Conservation (phyloP, 1,140 invertebrate species). For the Temnothorax longispinosus region DNA sequence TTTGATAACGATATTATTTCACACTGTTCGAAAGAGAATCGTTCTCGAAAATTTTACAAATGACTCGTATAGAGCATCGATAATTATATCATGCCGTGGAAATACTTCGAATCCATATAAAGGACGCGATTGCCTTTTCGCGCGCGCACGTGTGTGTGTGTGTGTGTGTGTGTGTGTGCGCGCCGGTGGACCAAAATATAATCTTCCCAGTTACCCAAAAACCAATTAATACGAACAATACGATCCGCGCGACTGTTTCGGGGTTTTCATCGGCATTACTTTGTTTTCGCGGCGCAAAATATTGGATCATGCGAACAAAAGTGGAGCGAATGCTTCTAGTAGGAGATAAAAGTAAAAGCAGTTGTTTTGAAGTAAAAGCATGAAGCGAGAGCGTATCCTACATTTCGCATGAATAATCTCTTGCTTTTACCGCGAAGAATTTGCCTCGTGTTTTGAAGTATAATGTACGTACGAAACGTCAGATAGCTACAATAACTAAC, state of each 20-base stretch:
- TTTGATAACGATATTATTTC: constrained; percentile 77
- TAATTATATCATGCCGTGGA: background rate
- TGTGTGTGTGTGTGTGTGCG: too few species aligned
- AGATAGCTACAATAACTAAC: background rate
- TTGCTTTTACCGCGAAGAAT: constrained; percentile 9
- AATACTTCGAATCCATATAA: background rate
- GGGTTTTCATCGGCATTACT: constrained; percentile 42
- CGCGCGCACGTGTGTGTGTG: background rate
- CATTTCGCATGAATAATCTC: constrained; percentile 46
- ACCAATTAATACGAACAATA: constrained; percentile 32
- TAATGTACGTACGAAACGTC: background rate
- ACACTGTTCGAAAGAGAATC: constrained; percentile 46
- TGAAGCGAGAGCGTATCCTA: constrained; percentile 49
- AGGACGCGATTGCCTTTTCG: background rate
- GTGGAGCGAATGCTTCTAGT: constrained; percentile 4
- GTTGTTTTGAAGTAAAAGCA: constrained; percentile 51
- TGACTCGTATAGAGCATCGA: background rate
- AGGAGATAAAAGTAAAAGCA: constrained; percentile 47
- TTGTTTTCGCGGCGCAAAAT: background rate
- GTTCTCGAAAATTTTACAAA: constrained; percentile 21
- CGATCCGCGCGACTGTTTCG: background rate
- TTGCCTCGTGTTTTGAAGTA: background rate
- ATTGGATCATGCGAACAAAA: constrained; percentile 26
- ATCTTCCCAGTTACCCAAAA: background rate
- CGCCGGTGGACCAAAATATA: background rate